Evolutionary conservation across 2,113 vertebrate species (phyloP).

Genomic region (Glareola pratincola): DNA sequence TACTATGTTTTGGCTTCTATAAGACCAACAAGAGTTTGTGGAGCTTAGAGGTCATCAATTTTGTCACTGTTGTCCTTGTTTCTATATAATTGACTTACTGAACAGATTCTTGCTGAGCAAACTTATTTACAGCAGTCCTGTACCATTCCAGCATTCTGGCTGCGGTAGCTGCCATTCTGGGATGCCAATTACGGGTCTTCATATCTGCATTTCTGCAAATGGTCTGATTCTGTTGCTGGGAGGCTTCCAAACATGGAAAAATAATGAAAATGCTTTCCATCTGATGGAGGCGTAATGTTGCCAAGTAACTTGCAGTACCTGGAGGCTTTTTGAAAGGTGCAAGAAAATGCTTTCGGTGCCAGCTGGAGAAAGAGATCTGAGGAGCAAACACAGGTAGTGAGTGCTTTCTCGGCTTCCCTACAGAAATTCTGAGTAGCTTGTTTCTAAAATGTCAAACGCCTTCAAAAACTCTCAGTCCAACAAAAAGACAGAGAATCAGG

Average conservation of each 20-base stretch:
- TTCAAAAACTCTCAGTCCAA: background rate
- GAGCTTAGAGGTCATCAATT: background rate
- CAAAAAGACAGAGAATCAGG: background rate
- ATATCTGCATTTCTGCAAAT: background rate
- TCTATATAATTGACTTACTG: background rate
- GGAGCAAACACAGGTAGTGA: background rate
- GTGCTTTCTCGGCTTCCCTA: background rate
- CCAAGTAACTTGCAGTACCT: background rate
- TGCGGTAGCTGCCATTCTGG: background rate
- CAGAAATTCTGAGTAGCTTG: background rate
- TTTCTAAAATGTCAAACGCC: background rate
- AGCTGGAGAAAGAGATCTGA: background rate
- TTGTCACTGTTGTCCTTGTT: background rate
- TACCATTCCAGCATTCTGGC: background rate
- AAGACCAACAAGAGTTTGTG: background rate
- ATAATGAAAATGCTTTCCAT: background rate
- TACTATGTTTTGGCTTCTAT: background rate
- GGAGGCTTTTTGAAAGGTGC: background rate
- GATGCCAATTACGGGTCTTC: background rate
- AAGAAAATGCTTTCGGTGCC: background rate
- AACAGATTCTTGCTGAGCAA: background rate
- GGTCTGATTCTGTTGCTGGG: background rate
- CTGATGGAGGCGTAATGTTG: background rate
- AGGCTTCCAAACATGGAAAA: background rate
- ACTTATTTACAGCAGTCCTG: background rate